Percentiles rank a stretch among this genome's conserved stretches.
Evolutionary conservation across 2,113 vertebrate genomes (phyloP).

Genomic region (Leptodactylus fuscus): DNA sequence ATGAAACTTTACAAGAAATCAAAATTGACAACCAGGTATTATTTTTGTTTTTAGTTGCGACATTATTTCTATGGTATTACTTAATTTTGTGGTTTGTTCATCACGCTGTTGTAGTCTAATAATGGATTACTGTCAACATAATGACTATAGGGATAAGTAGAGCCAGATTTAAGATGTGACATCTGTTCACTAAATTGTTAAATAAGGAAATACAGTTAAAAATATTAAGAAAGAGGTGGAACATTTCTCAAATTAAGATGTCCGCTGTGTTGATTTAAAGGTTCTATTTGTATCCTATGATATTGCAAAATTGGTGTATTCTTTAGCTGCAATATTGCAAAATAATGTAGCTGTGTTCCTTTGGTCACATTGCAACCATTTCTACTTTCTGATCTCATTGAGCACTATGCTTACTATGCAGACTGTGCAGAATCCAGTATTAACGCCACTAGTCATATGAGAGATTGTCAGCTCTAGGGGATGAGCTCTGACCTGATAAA

Average conservation of each 20-base stretch:
- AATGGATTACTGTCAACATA: background rate
- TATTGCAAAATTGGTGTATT: too few relatives aligned
- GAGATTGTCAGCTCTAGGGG: too few relatives aligned
- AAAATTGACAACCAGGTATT: slow-evolving; percentile 97
- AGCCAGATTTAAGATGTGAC: background rate
- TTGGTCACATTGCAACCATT: too few relatives aligned
- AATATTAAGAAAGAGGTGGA: background rate
- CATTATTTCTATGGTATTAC: background rate
- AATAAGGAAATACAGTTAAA: background rate
- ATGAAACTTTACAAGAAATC: slow-evolving; percentile 89
- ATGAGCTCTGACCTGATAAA: too few relatives aligned
- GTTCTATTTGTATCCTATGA: too few relatives aligned
- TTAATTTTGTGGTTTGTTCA: background rate
- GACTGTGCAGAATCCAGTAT: too few relatives aligned
- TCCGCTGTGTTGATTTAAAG: too few relatives aligned
- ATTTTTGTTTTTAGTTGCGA: background rate
- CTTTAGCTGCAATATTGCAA: too few relatives aligned
- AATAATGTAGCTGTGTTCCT: too few relatives aligned
- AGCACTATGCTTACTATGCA: too few relatives aligned
- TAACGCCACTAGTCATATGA: too few relatives aligned
- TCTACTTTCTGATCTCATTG: too few relatives aligned
- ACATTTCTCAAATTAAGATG: background rate
- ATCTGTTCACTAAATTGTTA: background rate
- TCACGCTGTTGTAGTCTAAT: background rate
- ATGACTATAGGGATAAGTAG: background rate